Evolutionary conservation across 2,888 invertebrate genomes (phyloP), one percentile per base, ranked within the genome.

Genomic region (Caenorhabditis zanzibari): DNA sequence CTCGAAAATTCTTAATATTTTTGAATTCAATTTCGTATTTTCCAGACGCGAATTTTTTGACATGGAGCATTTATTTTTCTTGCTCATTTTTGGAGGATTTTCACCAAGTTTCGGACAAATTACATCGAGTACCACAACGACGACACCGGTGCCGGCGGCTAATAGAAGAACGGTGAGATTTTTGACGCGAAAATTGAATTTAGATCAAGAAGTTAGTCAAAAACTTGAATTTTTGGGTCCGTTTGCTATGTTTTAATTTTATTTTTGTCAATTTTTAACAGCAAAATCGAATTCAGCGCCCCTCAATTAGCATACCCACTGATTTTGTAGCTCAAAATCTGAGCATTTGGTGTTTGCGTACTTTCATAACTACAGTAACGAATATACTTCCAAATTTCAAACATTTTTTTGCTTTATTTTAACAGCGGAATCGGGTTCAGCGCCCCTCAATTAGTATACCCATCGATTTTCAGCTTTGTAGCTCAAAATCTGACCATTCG

Each of bases 161-260:
- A 63, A 79, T 19, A 41, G 49, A 28, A 64, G 54, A 24, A 79
- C 79, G 79, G 79, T 77, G 22, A 49, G 54, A 32, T 68, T 68
- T 52, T 49, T 24, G 10, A 1, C 19, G 1, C 19, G 22, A 49
- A 49, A 22, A 22, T 49, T 49, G 12, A 49, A 49, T n/a, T n/a
- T n/a, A n/a, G n/a, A 49, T 4, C 22, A 1, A 14, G 19, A 38
- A 12, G 38, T 32, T 4, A 32, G 32, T 7, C 7, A 6, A 32
- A 32, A 32, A 32, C 32, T 32, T 32, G 32, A 32, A 6, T 7
- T 32, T 32, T 32, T 7, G 32, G 32, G 32, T 38, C 38, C 4
- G 7, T 32, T 4, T 32, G 32, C 32, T 4, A 7, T 32, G 32
- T n/a, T n/a, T n/a, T n/a, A n/a, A n/a, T n/a, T n/a, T n/a, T n/a